phyloP scores from a whole-genome alignment of 2,888 invertebrate species.

The Perithous albicinctus region DNA sequence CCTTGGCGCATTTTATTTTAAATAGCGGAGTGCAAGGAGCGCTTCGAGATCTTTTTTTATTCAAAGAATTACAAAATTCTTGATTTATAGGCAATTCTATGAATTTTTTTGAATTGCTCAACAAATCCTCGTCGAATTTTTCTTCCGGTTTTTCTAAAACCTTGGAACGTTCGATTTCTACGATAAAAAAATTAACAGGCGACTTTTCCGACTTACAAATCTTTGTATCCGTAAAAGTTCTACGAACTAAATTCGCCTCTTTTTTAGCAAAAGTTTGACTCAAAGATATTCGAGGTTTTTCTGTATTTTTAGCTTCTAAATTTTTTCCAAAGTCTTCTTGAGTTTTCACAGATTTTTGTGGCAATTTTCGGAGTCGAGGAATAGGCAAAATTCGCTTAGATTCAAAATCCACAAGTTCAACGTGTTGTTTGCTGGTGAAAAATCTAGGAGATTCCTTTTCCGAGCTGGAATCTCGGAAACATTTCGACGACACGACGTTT shows the following conservation, averaged over 20 bases:
- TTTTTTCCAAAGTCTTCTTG: background rate
- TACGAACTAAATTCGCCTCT: background rate
- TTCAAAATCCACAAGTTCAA: conserved; percentile 62
- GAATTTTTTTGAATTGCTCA: background rate
- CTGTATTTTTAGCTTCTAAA: background rate
- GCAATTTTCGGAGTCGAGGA: background rate
- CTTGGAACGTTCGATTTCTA: background rate
- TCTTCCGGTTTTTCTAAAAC: background rate
- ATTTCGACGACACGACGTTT: background rate
- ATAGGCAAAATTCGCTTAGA: background rate
- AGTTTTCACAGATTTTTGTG: background rate
- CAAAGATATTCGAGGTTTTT: conserved; percentile 7
- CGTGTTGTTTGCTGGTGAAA: conserved; percentile 63
- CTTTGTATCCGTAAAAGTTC: background rate
- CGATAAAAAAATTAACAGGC: background rate
- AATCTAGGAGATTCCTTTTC: conserved; percentile 54
- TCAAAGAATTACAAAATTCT: background rate
- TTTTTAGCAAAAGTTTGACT: conserved; percentile 7
- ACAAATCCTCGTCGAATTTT: background rate
- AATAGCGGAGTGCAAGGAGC: conserved; percentile 63
- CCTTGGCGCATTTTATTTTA: conserved; percentile 59
- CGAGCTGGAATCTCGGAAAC: conserved; percentile 34
- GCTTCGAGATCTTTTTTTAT: conserved; percentile 58
- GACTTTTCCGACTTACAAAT: background rate
- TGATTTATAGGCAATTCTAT: background rate